phyloP scores from a whole-genome alignment of 2,797 vertebrate species.

The Chloroceryle amazona region DNA sequence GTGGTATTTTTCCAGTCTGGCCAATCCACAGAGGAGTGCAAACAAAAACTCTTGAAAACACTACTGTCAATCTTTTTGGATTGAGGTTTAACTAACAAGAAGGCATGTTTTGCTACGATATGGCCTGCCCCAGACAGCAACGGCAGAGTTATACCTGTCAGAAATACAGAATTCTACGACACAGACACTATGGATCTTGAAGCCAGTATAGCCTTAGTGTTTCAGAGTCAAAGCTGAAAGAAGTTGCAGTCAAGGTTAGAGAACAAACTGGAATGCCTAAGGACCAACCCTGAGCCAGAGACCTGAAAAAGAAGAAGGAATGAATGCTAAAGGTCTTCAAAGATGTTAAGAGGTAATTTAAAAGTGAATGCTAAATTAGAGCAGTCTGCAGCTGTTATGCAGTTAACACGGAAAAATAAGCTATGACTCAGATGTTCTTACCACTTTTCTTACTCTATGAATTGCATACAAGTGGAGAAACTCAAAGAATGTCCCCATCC shows the following conservation, averaged over 20 bases:
- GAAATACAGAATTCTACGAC: background rate
- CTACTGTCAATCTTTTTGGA: background rate
- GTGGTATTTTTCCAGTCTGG: slow-evolving; percentile 28
- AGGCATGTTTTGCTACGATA: background rate
- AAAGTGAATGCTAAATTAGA: slow-evolving; percentile 5
- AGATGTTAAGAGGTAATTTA: background rate
- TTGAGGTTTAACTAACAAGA: slow-evolving; percentile 18
- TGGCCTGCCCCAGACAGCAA: background rate
- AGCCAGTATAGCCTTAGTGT: background rate
- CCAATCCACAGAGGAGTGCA: slow-evolving; percentile 41
- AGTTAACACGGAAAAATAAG: background rate
- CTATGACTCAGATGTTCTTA: slow-evolving; percentile 21
- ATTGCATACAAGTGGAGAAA: background rate
- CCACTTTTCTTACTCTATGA: slow-evolving; percentile 9
- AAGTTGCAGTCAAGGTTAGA: background rate
- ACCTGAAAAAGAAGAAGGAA: slow-evolving; percentile 3
- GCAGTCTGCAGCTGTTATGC: background rate
- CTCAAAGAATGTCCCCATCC: background rate
- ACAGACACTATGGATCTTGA: background rate
- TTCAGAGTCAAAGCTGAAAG: slow-evolving; percentile 19
- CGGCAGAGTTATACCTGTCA: background rate
- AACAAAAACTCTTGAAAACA: slow-evolving; percentile 38
- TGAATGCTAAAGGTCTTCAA: background rate
- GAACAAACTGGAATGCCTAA: slow-evolving; percentile 19
- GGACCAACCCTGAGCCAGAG: background rate